Base-by-base conservation (phyloP, 2,113 vertebrate species). In the Hydropotes inermis region DNA sequence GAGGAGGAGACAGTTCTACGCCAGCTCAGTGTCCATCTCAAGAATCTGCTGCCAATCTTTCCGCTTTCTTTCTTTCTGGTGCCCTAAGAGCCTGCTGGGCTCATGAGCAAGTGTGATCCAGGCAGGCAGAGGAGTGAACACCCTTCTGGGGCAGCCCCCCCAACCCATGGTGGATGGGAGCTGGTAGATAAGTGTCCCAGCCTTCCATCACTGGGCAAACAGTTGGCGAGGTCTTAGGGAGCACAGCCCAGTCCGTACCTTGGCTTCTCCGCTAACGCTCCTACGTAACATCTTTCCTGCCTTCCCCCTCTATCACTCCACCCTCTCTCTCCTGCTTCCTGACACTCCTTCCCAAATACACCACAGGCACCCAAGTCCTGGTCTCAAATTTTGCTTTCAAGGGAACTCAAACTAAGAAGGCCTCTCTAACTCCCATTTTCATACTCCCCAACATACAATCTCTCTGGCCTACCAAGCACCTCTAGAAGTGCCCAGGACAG, bases 171-270 rank as follows among this genome's bases (percentile, higher is more conserved):
- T 43, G 28, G n/a, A n/a, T 8, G 17, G 39, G 50, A 33, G 36
- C 55, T 70, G 7, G 15, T 27, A 54, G 86, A 7, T 28, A 21
- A 10, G 45, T 12, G 3, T n/a, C 21, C 28, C 67, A 13, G 17
- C 16, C 47, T n/a, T 79, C 45, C 21, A 11, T 52, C 50, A 39
- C 33, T 8, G 45, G 47, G 52, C 61, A 74, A 57, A 45, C 3
- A 15, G 47, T 83, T 55, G 47, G 10, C 6, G 64, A 54, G 28
- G 19, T 12, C 21, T 43, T 47, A 2, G 11, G 27, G 27, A 60
- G 58, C 5, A 50, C 36, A 79, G 55, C 58, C 54, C 0, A 1
- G n/a, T 21, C 43, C 5, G 1, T 11, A 19, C 0, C 2, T 21
- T 2, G 23, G 39, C 25, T 52, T 97, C 83, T 94, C 57, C 64